phyloP scores from a whole-genome alignment of 37 sponge, comb jelly and placozoan species.

The Oscarella lobularis region DNA sequence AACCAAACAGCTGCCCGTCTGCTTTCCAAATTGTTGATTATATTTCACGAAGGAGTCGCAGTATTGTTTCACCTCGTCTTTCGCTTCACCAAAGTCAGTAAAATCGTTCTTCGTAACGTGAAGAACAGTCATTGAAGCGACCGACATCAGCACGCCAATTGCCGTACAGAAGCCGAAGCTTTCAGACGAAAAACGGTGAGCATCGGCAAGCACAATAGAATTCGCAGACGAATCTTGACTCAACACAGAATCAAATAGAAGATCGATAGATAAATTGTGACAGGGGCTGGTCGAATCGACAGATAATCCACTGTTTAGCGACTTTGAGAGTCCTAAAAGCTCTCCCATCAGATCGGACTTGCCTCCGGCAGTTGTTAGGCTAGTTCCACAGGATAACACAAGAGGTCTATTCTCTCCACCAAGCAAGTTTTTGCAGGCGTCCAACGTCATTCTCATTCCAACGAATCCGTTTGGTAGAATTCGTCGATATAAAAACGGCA shows the following conservation, averaged over 20 bases:
- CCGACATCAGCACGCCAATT: neutral
- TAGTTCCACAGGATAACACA: neutral
- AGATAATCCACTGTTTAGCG: too few relatives aligned
- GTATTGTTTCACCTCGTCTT: neutral
- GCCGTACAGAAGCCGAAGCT: neutral
- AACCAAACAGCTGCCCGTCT: neutral
- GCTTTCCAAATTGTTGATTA: neutral
- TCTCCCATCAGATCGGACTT: neutral
- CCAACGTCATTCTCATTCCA: too few relatives aligned
- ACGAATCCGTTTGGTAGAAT: neutral
- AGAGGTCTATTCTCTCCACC: too few relatives aligned
- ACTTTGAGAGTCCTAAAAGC: neutral
- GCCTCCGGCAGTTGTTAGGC: neutral
- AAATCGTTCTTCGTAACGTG: neutral
- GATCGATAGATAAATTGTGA: too few relatives aligned
- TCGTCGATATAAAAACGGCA: neutral
- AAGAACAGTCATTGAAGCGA: neutral
- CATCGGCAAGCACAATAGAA: neutral
- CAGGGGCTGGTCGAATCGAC: too few relatives aligned
- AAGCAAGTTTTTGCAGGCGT: too few relatives aligned
- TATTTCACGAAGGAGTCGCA: too few relatives aligned
- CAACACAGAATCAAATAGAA: neutral
- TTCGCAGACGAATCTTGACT: neutral
- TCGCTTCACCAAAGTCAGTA: neutral
- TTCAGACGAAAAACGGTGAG: neutral